These are phyloP conservation scores for Apamea monoglypha DNA, from an alignment of 2,888 invertebrate genomes.

Conservation along the genomic window DNA sequence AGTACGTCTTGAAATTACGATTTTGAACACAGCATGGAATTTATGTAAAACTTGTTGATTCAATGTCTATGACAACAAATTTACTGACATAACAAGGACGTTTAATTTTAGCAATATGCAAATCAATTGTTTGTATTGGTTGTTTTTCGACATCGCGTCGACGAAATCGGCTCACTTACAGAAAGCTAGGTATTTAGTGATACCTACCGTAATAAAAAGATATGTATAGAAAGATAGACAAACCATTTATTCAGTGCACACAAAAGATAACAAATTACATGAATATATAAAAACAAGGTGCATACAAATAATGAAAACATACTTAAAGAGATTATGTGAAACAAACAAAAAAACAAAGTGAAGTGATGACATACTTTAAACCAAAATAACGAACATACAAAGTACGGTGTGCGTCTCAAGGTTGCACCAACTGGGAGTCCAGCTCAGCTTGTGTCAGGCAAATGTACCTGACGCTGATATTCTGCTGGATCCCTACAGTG, in stretches of 20 bases:
- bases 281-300: neutral
- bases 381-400: neutral
- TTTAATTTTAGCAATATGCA: neutral
- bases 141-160: neutral
- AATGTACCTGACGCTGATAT: neutral
- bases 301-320: neutral
- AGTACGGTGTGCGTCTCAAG: neutral
- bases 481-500: neutral
- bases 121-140: neutral
- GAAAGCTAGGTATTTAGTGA: neutral
- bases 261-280: neutral
- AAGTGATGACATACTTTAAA: neutral
- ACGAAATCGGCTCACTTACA: neutral
- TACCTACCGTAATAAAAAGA: neutral
- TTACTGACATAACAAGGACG: neutral
- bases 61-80: slow-evolving; percentile 3
- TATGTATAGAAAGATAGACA: neutral
- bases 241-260: neutral
- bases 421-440: neutral
- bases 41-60: slow-evolving; percentile 2
- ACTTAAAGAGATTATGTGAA: too few relatives aligned
- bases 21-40: neutral
- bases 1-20: neutral
- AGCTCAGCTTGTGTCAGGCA: neutral
- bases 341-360: neutral